These are phyloP conservation scores for Ptiloglossa arizonensis DNA, from an alignment of 1,140 invertebrate genomes.

Conservation along the genomic window DNA sequence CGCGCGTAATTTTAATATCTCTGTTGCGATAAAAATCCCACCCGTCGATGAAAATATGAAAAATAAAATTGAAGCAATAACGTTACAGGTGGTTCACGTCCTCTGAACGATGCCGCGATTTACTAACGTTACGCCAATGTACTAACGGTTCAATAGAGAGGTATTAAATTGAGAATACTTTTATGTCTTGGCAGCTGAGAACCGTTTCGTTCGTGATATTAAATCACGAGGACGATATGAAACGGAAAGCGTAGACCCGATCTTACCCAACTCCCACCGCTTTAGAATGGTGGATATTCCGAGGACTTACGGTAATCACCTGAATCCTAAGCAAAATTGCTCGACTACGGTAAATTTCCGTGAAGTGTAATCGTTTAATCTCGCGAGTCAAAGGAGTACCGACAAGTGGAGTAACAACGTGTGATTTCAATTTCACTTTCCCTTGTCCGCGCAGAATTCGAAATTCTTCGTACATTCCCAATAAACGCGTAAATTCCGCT, in stretches of 20 bases:
- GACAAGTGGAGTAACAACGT: not conserved
- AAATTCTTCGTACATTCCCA: conserved; percentile 17
- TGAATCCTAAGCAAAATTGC: conserved; percentile 28
- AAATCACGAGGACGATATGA: conserved; percentile 45
- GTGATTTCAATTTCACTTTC: conserved; percentile 1
- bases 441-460: not conserved
- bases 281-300: conserved; percentile 44
- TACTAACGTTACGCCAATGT: no score
- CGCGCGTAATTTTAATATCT: no score
- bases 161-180: no score
- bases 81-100: no score
- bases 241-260: conserved; percentile 46
- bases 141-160: no score
- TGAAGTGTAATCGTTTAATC: conserved; percentile 34
- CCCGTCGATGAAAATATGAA: no score
- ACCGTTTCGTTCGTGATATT: conserved; percentile 30
- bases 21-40: no score
- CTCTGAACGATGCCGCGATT: no score
- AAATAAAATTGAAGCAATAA: no score
- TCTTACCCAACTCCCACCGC: conserved; percentile 39
- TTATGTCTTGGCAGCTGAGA: conserved; percentile 6
- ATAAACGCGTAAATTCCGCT: not conserved
- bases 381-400: not conserved
- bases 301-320: conserved; percentile 6
- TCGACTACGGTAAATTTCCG: not conserved